A percentile compares a stretch with the other conserved stretches of the same genome.
Conservation (phyloP, 2,113 vertebrate genomes). For the Pollimyrus isidori region DNA sequence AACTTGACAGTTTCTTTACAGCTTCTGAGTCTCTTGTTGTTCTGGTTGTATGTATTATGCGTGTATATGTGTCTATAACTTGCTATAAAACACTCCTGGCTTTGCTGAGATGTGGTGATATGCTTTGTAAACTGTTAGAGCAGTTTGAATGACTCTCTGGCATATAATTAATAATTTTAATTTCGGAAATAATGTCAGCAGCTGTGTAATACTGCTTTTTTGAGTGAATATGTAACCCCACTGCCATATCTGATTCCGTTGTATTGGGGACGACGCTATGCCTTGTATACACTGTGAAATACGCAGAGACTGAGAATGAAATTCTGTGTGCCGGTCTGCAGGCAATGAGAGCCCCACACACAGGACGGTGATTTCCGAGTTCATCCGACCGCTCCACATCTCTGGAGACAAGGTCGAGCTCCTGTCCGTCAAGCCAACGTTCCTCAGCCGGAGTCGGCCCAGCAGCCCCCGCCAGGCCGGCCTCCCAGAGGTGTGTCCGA, state of each 20-base stretch:
- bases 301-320: no score
- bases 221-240: not conserved
- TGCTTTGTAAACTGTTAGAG: not conserved
- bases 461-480: conserved; percentile 70
- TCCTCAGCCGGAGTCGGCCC: conserved; percentile 66
- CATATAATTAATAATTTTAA: not conserved
- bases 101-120: not conserved
- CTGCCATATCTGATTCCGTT: not conserved
- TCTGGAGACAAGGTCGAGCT: conserved; percentile 76
- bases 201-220: not conserved
- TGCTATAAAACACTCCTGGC: not conserved
- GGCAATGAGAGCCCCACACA: conserved; percentile 73
- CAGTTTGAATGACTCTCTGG: not conserved
- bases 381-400: conserved; percentile 72
- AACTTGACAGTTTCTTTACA: not conserved
- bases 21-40: not conserved
- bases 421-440: conserved; percentile 74
- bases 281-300: not conserved
- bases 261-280: not conserved
- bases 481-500: conserved; percentile 69
- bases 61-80: not conserved
- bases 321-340: conserved; percentile 44
- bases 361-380: conserved; percentile 74
- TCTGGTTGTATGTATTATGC: not conserved
- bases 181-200: not conserved